phyloP scores from a whole-genome alignment of 2,888 invertebrate species.

The Drosophila mettleri region DNA sequence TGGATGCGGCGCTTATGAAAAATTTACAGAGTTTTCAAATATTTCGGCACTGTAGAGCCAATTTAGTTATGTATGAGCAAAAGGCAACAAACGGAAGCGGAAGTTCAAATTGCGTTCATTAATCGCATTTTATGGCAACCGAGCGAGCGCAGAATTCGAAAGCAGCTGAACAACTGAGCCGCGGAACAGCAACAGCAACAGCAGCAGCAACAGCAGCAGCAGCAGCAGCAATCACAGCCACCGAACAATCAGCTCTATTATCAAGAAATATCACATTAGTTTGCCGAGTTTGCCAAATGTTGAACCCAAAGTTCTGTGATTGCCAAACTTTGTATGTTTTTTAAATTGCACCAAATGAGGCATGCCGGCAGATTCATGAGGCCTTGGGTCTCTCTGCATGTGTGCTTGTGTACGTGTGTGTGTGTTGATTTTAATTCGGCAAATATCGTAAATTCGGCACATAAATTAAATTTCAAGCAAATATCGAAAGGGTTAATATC shows the following conservation, averaged over 20 bases:
- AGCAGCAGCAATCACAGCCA: conserved; percentile 24
- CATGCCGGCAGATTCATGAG: conserved; percentile 13
- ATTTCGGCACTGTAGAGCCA: conserved; percentile 7
- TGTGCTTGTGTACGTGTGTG: conserved; percentile 5
- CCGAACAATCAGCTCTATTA: conserved; percentile 57
- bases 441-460: conserved; percentile 68
- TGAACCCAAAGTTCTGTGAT: conserved; percentile 50
- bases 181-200: neutral
- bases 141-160: conserved; percentile 45
- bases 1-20: neutral
- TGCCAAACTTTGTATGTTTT: conserved; percentile 59
- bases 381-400: neutral
- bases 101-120: conserved; percentile 57
- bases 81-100: conserved; percentile 41
- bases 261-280: conserved; percentile 68
- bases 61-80: conserved; percentile 25
- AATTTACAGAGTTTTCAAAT: conserved; percentile 9
- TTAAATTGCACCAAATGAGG: conserved; percentile 66
- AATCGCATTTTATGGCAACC: conserved; percentile 52
- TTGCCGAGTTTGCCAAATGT: conserved; percentile 45
- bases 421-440: conserved; percentile 70
- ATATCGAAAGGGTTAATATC: conserved; percentile 72
- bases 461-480: conserved; percentile 75
- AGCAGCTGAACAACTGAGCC: conserved; percentile 29
- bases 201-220: neutral